Evolutionary conservation across 2,888 invertebrate genomes (phyloP), one percentile per base, ranked within the genome.

Genomic region (Congeria kusceri): DNA sequence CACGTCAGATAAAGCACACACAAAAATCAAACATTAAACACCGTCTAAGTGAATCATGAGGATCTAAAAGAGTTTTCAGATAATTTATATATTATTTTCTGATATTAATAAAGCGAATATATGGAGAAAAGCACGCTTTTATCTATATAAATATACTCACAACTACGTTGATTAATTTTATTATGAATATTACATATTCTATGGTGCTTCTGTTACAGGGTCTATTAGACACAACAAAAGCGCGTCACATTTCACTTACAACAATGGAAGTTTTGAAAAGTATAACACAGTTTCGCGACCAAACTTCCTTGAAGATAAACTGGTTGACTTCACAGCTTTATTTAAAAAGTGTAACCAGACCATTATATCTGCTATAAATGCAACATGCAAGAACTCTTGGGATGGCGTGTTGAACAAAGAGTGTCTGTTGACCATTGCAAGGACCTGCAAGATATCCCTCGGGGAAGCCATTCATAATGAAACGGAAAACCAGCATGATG

Each of bases 371-470:
- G 25, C 20, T 9, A 66, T 61, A 25, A 62, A 61, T 18, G n/a
- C 39, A 1, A 73, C 73, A 15, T 73, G 73, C 46, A 20, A 44
- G 23, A 69, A 49, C 25, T 69, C 61, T 15, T 69, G 69, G 69
- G 59, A 69, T 44, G 20, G 39, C 32, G 20, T 27, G 25, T 39
- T 44, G 1, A 59, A 73, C 29, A 44, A 39, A 1, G 32, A 73
- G 39, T 73, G 73, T 23, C 23, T 73, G 20, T n/a, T 73, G 3
- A 29, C 73, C 9, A 73, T 73, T 28, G 73, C 73, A 44, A 67
- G 67, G 27, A 62, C 61, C 7, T n/a, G 44, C 15, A 44, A 65
- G 9, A 59, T 53, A 44, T 28, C 18, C 20, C 56, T 61, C 0
- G 53, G 61, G 15, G 1, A 39, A 39, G 39, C 3, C 9, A 39